phyloP scores from a whole-genome alignment of 2,797 vertebrate genomes.

The Sus cebifrons region DNA sequence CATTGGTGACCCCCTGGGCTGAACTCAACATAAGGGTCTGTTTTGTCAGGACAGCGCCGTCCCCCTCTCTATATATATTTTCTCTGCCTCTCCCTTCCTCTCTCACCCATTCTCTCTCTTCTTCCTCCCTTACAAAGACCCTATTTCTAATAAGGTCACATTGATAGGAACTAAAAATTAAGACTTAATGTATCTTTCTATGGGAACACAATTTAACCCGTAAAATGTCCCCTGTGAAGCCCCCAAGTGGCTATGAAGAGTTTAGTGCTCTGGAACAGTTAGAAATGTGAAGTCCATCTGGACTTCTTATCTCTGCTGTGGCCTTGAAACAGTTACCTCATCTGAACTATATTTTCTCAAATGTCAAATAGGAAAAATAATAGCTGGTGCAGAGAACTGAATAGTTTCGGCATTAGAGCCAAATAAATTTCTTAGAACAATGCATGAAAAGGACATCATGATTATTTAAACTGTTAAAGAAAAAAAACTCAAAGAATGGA shows the following conservation, averaged over 20 bases:
- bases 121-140: not conserved
- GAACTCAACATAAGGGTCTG: not conserved
- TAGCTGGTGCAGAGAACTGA: not conserved
- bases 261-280: not conserved
- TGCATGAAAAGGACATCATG: not conserved
- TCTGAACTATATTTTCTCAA: not conserved
- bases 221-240: not conserved
- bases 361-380: not conserved
- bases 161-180: not conserved
- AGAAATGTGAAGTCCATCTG: not conserved
- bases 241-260: not conserved
- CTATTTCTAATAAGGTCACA: not conserved
- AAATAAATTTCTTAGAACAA: not conserved
- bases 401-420: not conserved
- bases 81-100: no score
- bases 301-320: not conserved
- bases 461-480: not conserved
- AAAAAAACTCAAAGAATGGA: not conserved
- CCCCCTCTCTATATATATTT: not conserved
- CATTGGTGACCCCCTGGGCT: not conserved
- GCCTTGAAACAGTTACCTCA: not conserved
- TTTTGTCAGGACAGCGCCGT: not conserved
- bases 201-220: not conserved
- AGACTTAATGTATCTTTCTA: not conserved
- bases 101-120: not conserved